Percentiles rank a stretch among this genome's conserved stretches.
These are phyloP conservation scores for Virgularia gustaviana DNA, from an alignment of 92 coral and sea anemone species.

Conservation along the genomic window DNA sequence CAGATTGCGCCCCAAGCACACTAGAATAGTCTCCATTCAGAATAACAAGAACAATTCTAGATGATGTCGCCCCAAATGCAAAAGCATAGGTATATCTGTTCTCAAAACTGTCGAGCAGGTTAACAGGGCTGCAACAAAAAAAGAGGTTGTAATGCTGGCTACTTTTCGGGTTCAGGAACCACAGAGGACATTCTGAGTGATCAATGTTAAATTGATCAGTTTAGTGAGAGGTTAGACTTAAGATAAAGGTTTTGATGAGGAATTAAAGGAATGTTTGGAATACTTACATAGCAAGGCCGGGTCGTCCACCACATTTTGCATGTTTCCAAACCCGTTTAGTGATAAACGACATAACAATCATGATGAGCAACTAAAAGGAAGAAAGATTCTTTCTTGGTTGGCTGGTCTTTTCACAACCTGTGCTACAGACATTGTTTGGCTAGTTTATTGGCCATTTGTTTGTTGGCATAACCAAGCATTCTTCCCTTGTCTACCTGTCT, in stretches of 20 bases:
- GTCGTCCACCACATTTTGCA: slow-evolving; percentile 46
- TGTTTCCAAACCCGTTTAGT: slow-evolving; percentile 29
- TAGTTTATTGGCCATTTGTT: no score
- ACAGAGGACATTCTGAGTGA: neutral
- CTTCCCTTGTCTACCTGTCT: no score
- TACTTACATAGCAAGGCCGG: slow-evolving; percentile 66
- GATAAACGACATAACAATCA: slow-evolving; percentile 49
- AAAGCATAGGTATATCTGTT: slow-evolving; percentile 69
- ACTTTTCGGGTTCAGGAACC: neutral
- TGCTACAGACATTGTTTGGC: no score
- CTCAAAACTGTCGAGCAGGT: slow-evolving; percentile 76
- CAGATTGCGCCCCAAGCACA: slow-evolving; percentile 27
- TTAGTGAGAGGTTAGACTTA: neutral
- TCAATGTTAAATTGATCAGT: neutral
- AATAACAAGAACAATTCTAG: slow-evolving; percentile 49
- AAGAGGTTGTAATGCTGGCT: neutral
- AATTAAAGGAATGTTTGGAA: neutral
- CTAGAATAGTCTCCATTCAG: slow-evolving; percentile 20
- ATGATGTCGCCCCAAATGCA: slow-evolving; percentile 78
- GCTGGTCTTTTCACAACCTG: no score
- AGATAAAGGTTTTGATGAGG: neutral
- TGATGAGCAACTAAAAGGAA: slow-evolving; percentile 45
- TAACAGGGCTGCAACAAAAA: slow-evolving; percentile 65
- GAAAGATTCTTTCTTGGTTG: no score
- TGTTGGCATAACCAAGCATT: no score